phyloP scores from a whole-genome alignment of 2,113 vertebrate species.

The Cinclus cinclus region DNA sequence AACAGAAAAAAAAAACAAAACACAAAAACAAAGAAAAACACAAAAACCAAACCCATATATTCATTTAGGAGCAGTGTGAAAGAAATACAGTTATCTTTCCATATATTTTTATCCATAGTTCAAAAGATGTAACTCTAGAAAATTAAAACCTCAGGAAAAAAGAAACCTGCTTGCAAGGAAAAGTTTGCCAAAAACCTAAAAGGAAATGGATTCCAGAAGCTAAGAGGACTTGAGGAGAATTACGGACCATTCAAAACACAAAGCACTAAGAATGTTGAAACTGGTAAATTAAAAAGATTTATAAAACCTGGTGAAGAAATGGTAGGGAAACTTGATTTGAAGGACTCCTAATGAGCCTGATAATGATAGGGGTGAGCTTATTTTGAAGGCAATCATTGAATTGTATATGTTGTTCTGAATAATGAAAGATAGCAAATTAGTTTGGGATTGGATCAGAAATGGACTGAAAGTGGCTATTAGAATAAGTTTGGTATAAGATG shows the following conservation, averaged over 20 bases:
- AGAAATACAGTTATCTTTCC: neutral
- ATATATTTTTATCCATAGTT: neutral
- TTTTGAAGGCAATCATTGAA: neutral
- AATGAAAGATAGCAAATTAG: neutral
- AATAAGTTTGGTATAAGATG: neutral
- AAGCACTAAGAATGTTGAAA: neutral
- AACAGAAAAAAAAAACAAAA: neutral
- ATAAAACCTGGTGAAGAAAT: neutral
- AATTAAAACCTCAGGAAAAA: neutral
- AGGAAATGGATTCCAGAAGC: neutral
- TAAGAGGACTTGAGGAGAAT: neutral
- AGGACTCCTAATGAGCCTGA: neutral
- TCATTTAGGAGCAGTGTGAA: neutral
- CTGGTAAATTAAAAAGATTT: neutral
- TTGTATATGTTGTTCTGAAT: neutral
- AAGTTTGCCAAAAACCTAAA: neutral
- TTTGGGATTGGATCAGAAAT: neutral
- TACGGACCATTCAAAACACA: neutral
- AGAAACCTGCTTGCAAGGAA: neutral
- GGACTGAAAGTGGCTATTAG: neutral
- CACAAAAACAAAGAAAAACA: neutral
- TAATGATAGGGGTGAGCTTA: neutral
- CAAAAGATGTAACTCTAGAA: neutral
- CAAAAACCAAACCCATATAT: rapidly evolving
- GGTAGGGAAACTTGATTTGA: neutral